A percentile compares a stretch with the other conserved stretches of the same genome.
These are phyloP conservation scores for Plagodis pulveraria DNA, from an alignment of 2,888 invertebrate genomes.

Conservation along the genomic window DNA sequence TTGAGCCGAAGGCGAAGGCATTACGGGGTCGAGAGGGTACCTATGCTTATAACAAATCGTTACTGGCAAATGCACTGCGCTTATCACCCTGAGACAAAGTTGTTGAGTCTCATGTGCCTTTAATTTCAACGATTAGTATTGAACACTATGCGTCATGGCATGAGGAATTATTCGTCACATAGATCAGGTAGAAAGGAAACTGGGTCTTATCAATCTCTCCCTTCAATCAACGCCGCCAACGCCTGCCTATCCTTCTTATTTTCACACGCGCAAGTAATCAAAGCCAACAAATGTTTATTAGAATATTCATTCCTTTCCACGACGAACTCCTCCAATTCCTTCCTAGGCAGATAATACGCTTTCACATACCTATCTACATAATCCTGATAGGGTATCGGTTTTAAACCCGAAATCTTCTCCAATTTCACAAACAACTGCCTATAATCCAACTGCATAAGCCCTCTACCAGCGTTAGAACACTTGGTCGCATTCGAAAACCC, in stretches of 20 bases:
- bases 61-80: no score
- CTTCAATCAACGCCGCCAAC: constrained; percentile 89
- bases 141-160: no score
- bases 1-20: no score
- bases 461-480: constrained; percentile 98
- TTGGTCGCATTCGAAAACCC: constrained; percentile 96
- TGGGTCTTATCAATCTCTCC: constrained; percentile 55
- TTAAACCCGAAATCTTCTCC: constrained; percentile 93
- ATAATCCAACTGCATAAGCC: constrained; percentile 98
- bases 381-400: constrained; percentile 94
- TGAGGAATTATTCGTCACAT: no score
- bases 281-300: constrained; percentile 92
- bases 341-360: constrained; percentile 97
- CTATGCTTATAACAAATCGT: no score
- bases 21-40: no score
- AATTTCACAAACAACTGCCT: constrained; percentile 96
- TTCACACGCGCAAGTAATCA: constrained; percentile 94
- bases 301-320: constrained; percentile 95
- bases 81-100: no score
- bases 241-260: constrained; percentile 94
- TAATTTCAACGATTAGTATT: no score
- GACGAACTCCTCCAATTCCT: constrained; percentile 95
- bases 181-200: no score
- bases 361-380: constrained; percentile 98
- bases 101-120: no score